Conservation (phyloP, 2,113 vertebrate species). For the Andinoacara biseriatus region DNA sequence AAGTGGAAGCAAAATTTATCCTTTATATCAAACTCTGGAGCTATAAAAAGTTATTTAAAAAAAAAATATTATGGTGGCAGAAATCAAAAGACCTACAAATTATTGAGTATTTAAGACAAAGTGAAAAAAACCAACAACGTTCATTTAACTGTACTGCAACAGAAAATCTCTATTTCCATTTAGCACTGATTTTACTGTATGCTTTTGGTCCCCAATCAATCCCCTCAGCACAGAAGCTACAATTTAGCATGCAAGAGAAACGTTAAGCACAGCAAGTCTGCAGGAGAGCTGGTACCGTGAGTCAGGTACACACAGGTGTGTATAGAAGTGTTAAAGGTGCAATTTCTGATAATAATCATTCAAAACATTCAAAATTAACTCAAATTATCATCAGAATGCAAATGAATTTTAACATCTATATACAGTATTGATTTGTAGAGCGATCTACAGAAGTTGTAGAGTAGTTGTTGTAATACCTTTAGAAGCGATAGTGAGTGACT, state of each 20-base stretch:
- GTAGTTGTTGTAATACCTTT: background rate
- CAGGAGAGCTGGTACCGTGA: background rate
- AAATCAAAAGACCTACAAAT: background rate
- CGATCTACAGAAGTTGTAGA: too few relatives aligned
- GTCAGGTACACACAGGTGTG: background rate
- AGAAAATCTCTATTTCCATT: background rate
- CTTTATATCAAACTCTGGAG: background rate
- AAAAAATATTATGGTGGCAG: too few relatives aligned
- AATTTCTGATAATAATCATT: background rate
- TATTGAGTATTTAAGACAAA: background rate
- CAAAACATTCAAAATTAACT: background rate
- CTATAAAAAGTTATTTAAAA: background rate
- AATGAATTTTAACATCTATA: background rate
- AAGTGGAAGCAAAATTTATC: background rate
- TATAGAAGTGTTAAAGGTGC: background rate
- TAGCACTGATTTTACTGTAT: background rate
- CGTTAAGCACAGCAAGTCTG: background rate
- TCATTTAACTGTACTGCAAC: background rate
- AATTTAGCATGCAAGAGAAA: background rate
- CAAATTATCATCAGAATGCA: background rate
- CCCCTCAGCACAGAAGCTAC: accelerated
- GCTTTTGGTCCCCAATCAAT: background rate
- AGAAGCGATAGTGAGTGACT: background rate
- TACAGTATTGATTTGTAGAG: too few relatives aligned
- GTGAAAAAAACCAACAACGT: background rate